These are phyloP conservation scores for Otolemur crassicaudatus DNA, from an alignment of 2,797 vertebrate genomes.

Conservation along the genomic window DNA sequence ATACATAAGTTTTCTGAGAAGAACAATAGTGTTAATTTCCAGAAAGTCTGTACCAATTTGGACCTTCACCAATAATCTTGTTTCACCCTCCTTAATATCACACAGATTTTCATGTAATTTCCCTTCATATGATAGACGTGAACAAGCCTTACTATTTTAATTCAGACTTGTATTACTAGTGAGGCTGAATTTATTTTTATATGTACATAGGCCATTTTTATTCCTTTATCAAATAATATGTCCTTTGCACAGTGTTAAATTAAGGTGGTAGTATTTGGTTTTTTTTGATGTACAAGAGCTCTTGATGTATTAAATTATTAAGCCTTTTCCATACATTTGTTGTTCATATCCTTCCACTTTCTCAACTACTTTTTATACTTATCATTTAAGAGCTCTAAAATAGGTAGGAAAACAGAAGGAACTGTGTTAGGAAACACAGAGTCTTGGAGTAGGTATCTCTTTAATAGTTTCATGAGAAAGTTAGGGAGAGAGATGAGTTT, in stretches of 20 bases:
- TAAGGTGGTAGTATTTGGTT: neutral
- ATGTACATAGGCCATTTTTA: neutral
- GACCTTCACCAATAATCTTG: neutral
- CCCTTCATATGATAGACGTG: neutral
- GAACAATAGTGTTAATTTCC: neutral
- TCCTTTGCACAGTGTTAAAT: neutral
- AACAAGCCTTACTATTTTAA: neutral
- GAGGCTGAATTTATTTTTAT: neutral
- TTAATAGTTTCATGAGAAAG: neutral
- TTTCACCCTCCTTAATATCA: neutral
- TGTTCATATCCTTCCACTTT: neutral
- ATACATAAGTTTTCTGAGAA: neutral
- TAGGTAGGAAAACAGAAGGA: neutral
- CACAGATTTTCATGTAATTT: neutral
- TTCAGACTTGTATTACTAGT: neutral
- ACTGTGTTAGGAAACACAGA: neutral
- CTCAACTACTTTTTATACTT: neutral
- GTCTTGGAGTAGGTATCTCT: neutral
- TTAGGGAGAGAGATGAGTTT: neutral
- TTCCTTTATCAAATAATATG: neutral
- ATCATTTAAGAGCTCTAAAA: neutral
- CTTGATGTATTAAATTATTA: neutral
- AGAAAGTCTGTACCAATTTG: neutral
- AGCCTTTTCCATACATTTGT: neutral
- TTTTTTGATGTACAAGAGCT: neutral